Base-by-base conservation (phyloP, 1,140 invertebrate genomes). In the Probaryconus sp. region DNA sequence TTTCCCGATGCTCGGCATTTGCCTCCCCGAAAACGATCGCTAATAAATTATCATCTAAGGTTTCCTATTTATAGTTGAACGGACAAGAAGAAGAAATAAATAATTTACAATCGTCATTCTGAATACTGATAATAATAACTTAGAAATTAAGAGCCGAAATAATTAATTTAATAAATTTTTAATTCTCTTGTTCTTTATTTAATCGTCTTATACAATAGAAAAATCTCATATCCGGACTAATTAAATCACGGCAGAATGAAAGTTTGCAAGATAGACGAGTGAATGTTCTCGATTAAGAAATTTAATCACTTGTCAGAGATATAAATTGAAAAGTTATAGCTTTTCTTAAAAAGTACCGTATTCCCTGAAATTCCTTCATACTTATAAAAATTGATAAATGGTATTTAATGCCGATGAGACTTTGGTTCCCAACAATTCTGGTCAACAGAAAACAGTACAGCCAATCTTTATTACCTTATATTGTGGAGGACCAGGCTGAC, bases 311-410 rank as follows among this genome's bases (percentile, higher is more conserved):
- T 37, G 24, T 26, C 58, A 43, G 21, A 55, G 6, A 61, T 21
- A 16, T 53, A 61, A 53, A 37, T 40, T 30, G 1, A 21, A 4
- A 65, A 73, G 60, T 73, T 73, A 73, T 47, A 53, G 64, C 40
- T 9, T n/a, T 10, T 31, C 42, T 24, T 5, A n/a, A 50, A 58
- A 67, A 42, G 55, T 40, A 50, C 45, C 31, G 24, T 60, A 37
- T 42, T 26, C 3, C 5, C 51, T 21, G 11, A 58, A 58, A 43
- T 48, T 61, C 64, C 35, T 13, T 61, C 48, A 48, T 51, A 40
- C 47, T 65, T 67, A 43, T 55, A 26, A 65, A 67, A 67, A 67
- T 73, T 67, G 60, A 73, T 67, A 73, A 73, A 65, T 20, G 47
- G 31, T 45, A 63, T 61, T 61, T 60, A 61, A 67, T 51, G 38